Evolutionary conservation across 2,888 invertebrate species (phyloP).

Genomic region (Dicycla oo): DNA sequence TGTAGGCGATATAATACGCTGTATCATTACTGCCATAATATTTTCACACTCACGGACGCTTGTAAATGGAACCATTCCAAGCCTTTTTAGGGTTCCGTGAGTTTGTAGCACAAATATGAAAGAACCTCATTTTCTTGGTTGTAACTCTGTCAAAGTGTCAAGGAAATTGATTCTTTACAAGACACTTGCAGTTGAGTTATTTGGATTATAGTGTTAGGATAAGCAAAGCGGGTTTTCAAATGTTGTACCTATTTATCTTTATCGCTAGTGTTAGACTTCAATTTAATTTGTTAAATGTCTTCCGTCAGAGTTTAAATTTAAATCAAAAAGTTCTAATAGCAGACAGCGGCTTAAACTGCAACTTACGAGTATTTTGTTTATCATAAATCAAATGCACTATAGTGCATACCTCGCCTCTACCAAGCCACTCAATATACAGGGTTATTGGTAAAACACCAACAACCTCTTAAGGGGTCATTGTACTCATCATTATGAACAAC

Average conservation of each 20-base stretch:
- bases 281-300: not conserved
- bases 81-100: slow-evolving; percentile 20
- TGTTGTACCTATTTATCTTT: slow-evolving; percentile 16
- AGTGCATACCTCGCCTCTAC: not conserved
- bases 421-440: not conserved
- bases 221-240: slow-evolving; percentile 1
- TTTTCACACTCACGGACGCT: slow-evolving; percentile 73
- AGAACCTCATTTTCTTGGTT: slow-evolving; percentile 8
- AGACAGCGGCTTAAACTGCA: too few relatives aligned
- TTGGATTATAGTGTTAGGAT: slow-evolving; percentile 15
- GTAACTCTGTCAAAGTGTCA: slow-evolving; percentile 30
- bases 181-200: slow-evolving; percentile 10
- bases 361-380: not conserved
- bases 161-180: not conserved
- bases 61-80: slow-evolving; percentile 51
- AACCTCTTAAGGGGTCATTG: too few relatives aligned
- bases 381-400: not conserved
- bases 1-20: slow-evolving; percentile 54
- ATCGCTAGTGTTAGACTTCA: not conserved
- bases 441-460: too few relatives aligned
- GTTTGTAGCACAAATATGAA: slow-evolving; percentile 4
- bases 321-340: too few relatives aligned
- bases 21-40: slow-evolving; percentile 78
- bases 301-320: not conserved
- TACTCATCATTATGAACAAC: too few relatives aligned